Evolutionary conservation across 2,888 invertebrate species (phyloP), one percentile per base, ranked within the genome.

Genomic region (Silvanus unidentatus): DNA sequence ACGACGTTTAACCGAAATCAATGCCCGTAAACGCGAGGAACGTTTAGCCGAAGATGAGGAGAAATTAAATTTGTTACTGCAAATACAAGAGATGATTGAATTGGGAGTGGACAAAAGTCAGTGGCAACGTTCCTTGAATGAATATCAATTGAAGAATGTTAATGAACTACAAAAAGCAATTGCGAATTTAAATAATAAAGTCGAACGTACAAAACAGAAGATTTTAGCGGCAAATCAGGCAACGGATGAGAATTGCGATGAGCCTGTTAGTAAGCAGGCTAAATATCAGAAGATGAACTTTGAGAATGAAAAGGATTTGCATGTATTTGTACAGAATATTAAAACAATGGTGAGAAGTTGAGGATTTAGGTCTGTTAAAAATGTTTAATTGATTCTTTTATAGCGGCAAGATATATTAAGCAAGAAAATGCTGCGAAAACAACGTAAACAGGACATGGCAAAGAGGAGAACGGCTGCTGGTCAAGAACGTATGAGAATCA

Each of bases 401-500:
- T 51, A 77, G 76, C 80, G 84, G 57, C 80, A 84, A 71, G 86
- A 88, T 60, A 77, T 94, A 57, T 62, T 86, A 37, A 79, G 80
- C 2, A 82, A 84, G 15, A 84, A 89, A 50, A 77, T 82, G 59
- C 78, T 80, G 0, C 78, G 93, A 3, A 82, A 86, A 48, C 88
- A 91, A 65, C 79, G 88, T 1, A 84, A 89, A 45, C 82, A 86
- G 57, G 94, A 94, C 57, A 88, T 93, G 86, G 88, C 89, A 37
- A 85, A 86, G 65, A 78, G 95, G 16, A 79, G 93, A 62, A 95
- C 94, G 32, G 88, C 86, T 34, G 95, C 95, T 0, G 93, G 94
- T 1, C 94, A 94, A 59, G 93, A 95, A 72, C 79, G 95, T 58
- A 96, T 96, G 95, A 79, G 92, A 55, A 87, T 95, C 56, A 93